Evolutionary conservation across 35 echinoderm and acorn worm species (phyloP).

Genomic region (Eucidaris tribuloides): DNA sequence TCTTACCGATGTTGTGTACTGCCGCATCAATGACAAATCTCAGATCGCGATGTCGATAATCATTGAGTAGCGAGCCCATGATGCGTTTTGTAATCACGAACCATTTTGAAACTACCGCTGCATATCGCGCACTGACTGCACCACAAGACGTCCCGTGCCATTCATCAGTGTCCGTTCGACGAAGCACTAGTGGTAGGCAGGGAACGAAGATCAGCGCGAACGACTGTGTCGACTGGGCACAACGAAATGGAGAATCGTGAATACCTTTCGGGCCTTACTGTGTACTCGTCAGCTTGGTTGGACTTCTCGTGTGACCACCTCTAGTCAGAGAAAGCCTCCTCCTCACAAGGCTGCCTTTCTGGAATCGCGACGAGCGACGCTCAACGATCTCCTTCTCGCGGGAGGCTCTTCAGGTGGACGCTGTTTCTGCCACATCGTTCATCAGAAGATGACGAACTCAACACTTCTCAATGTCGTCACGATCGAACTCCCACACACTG

Average conservation of each 20-base stretch:
- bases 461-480: not conserved
- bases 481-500: conserved; percentile 35
- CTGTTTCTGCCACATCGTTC: not conserved
- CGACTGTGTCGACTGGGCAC: conserved; percentile 1
- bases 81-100: not conserved
- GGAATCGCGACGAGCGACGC: not conserved
- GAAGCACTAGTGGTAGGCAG: too few relatives aligned
- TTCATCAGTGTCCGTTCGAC: not conserved
- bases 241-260: too few relatives aligned
- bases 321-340: not conserved
- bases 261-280: not conserved
- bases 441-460: conserved; percentile 2
- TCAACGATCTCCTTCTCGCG: too few relatives aligned
- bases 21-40: not conserved
- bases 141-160: not conserved
- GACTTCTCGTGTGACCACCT: not conserved
- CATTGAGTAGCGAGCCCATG: conserved; percentile 24
- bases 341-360: not conserved
- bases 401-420: not conserved
- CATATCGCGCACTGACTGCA: not conserved
- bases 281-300: not conserved
- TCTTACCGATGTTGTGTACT: not conserved
- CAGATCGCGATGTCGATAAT: not conserved
- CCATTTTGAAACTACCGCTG: not conserved
- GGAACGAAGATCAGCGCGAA: not conserved